phyloP scores from a whole-genome alignment of 30 jellyfish, hydroid and myxozoan genomes.

The Aurelia coerulea region DNA sequence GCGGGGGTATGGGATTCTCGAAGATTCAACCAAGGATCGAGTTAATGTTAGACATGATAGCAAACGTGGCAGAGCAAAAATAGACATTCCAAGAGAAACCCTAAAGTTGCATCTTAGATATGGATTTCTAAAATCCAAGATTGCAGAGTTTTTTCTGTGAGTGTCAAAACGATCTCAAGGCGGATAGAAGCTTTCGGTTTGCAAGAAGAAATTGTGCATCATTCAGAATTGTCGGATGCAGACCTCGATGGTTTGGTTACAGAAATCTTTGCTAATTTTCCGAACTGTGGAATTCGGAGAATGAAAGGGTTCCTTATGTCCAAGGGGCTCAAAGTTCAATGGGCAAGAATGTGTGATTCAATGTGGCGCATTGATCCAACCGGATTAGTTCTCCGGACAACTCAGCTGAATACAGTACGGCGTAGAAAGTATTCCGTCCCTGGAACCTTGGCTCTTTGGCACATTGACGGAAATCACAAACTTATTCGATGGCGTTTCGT shows the following conservation, averaged over 20 bases:
- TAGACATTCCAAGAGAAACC: too few species aligned
- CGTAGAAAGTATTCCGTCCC: constrained; percentile 53
- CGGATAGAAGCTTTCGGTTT: too few species aligned
- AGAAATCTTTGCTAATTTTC: too few species aligned
- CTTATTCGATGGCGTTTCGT: constrained; percentile 51
- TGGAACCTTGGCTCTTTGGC: constrained; percentile 33
- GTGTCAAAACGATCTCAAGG: constrained; percentile 43
- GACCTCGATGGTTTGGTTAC: too few species aligned
- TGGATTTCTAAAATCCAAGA: constrained; percentile 43
- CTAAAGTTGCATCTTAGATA: too few species aligned
- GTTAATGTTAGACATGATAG: background rate
- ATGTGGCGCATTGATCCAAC: constrained; percentile 72
- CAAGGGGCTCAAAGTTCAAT: constrained; percentile 31
- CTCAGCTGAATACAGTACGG: constrained; percentile 22
- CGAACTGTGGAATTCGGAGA: constrained; percentile 66
- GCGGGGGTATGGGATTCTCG: background rate
- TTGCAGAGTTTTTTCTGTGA: constrained; percentile 52
- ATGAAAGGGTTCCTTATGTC: constrained; percentile 55
- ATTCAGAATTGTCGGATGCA: too few species aligned
- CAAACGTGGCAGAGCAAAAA: constrained; percentile 37
- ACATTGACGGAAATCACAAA: constrained; percentile 47
- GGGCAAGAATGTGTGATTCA: constrained; percentile 43
- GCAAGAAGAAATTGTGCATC: too few species aligned
- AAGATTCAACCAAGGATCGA: background rate
- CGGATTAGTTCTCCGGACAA: constrained; percentile 47